Percentiles rank a stretch among this genome's conserved stretches.
Evolutionary conservation across 2,113 vertebrate species (phyloP).

Genomic region (Oryctolagus cuniculus): DNA sequence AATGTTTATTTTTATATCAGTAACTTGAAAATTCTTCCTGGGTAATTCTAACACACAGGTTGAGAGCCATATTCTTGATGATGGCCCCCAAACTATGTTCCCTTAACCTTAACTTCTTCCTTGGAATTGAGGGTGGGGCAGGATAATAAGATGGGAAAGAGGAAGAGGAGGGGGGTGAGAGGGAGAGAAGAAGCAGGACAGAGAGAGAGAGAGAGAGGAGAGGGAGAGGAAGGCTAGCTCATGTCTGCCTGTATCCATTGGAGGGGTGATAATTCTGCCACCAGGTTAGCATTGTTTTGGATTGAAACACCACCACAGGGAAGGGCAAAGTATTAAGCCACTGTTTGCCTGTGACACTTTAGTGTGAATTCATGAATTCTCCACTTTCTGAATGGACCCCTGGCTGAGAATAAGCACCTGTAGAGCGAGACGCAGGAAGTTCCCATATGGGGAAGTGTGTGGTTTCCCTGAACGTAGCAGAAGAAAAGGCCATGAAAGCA

Average conservation of each 20-base stretch:
- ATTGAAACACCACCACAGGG: background rate
- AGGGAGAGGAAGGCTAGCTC: background rate
- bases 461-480: background rate
- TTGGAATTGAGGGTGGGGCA: background rate
- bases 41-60: background rate
- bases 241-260: no score
- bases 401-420: background rate
- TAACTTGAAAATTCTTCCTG: background rate
- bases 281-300: background rate
- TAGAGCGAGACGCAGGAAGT: background rate
- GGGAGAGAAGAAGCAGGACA: no score
- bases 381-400: background rate
- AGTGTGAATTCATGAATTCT: background rate
- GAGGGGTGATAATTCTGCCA: background rate
- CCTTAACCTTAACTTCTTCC: background rate
- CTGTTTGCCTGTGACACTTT: no score
- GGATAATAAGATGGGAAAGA: no score
- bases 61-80: background rate
- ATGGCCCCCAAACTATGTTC: background rate
- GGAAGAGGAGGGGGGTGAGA: background rate
- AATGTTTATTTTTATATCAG: background rate
- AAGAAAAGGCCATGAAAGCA: background rate
- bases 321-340: background rate
- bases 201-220: background rate
- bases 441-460: rapidly evolving